Conservation (phyloP, 2,888 invertebrate species). For the Neoascia interrupta region DNA sequence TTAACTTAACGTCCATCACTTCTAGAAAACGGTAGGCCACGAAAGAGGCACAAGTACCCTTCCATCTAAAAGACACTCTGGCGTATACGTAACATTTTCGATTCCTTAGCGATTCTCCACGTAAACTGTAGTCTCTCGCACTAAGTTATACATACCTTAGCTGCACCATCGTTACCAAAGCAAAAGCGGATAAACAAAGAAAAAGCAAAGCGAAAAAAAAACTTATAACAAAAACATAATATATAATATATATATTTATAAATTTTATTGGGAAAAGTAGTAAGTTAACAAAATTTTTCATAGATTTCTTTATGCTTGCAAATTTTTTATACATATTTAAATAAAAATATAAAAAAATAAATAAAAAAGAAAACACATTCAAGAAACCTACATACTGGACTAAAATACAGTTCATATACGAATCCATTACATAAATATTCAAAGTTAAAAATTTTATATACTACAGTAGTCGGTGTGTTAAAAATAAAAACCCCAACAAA, state of each 20-base stretch:
- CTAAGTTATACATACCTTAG: constrained; percentile 1
- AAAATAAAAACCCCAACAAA: constrained; percentile 27
- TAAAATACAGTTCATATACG: constrained; percentile 21
- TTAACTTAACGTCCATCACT: too few relatives aligned
- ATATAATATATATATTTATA: constrained; percentile 55
- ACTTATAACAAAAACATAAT: constrained; percentile 16
- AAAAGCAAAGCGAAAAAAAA: constrained; percentile 20
- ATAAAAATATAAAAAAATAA: constrained; percentile 20
- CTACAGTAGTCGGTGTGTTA: too few relatives aligned
- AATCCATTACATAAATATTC: constrained; percentile 5
- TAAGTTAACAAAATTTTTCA: constrained; percentile 68
- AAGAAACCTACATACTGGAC: constrained; percentile 5
- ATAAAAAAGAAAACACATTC: not conserved
- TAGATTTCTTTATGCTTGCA: constrained; percentile 66
- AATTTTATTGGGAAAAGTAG: constrained; percentile 67
- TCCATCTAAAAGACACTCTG: too few relatives aligned
- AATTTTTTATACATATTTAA: constrained; percentile 66
- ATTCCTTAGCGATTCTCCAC: constrained; percentile 1
- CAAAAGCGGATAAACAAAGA: constrained; percentile 14
- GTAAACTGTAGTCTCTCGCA: constrained; percentile 19
- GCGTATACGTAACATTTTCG: not conserved
- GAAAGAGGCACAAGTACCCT: too few relatives aligned
- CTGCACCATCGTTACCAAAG: constrained; percentile 23
- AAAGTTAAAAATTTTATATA: too few relatives aligned
- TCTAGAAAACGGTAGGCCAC: too few relatives aligned